A percentile compares a stretch with the other conserved stretches of the same genome.
Conservation (phyloP, 64 coral and sea anemone genomes). For the Montipora foliosa region DNA sequence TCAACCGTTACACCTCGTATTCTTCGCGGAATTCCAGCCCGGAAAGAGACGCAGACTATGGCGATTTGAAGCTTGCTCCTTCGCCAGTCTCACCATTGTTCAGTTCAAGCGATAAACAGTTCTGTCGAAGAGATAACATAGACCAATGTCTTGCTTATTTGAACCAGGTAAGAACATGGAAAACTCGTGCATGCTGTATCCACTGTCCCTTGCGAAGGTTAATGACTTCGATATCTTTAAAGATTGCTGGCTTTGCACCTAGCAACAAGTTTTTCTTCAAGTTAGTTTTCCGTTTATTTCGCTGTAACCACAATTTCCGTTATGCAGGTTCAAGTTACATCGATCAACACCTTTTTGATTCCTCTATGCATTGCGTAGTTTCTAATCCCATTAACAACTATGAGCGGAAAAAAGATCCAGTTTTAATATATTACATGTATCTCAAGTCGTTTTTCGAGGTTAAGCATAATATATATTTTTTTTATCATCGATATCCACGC, state of each 20-base stretch:
- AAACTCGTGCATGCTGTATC: neutral
- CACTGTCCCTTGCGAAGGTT: neutral
- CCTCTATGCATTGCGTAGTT: neutral
- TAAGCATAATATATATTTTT: too few relatives aligned
- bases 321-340: neutral
- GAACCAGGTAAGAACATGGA: conserved; percentile 79
- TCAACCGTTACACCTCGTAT: conserved; percentile 84
- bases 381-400: neutral
- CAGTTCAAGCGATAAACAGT: conserved; percentile 79
- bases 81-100: conserved; percentile 45
- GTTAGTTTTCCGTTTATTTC: neutral
- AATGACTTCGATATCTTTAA: neutral
- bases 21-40: conserved; percentile 92
- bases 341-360: neutral
- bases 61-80: conserved; percentile 61
- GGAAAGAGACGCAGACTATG: conserved; percentile 72
- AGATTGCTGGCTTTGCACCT: neutral
- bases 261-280: neutral
- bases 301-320: neutral
- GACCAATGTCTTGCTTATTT: conserved; percentile 95
- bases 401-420: too few relatives aligned
- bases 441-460: too few relatives aligned
- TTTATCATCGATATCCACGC: too few relatives aligned
- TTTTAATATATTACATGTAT: too few relatives aligned
- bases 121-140: conserved; percentile 91